Evolutionary conservation across 2,888 invertebrate genomes (phyloP).

Genomic region (Poecilobothrus nobilitatus): DNA sequence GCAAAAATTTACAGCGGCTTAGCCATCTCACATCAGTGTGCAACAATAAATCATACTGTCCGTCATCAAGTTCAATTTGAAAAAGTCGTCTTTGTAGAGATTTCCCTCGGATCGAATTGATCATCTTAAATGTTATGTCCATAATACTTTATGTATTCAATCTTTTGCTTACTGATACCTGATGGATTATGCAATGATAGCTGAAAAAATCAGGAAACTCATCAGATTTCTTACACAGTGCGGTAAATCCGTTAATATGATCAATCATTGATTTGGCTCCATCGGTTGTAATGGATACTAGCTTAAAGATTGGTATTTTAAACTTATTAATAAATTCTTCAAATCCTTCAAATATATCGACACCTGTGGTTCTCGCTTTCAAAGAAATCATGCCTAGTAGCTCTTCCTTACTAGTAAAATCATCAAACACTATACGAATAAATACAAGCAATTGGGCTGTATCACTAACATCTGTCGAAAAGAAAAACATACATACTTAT

Average conservation of each 20-base stretch:
- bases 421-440: slow-evolving; percentile 18
- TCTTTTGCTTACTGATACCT: slow-evolving; percentile 2
- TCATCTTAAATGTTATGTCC: slow-evolving; percentile 13
- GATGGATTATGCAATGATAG: slow-evolving; percentile 13
- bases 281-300: slow-evolving; percentile 11
- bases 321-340: not conserved
- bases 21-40: too few species aligned
- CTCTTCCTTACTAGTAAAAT: too few species aligned
- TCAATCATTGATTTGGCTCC: not conserved
- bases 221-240: not conserved
- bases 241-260: slow-evolving; percentile 2
- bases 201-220: too few species aligned
- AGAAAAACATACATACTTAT: too few species aligned
- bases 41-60: too few species aligned
- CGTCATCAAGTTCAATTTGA: not conserved
- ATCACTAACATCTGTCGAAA: too few species aligned
- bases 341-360: slow-evolving; percentile 10
- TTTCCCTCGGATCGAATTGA: slow-evolving; percentile 12
- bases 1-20: too few species aligned
- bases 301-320: slow-evolving; percentile 10
- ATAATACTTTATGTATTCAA: slow-evolving; percentile 15
- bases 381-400: too few species aligned
- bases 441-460: slow-evolving; percentile 14
- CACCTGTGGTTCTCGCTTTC: slow-evolving; percentile 12
- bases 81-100: slow-evolving; percentile 9